Conservation (phyloP, 2,113 vertebrate species). For the Agapornis roseicollis region DNA sequence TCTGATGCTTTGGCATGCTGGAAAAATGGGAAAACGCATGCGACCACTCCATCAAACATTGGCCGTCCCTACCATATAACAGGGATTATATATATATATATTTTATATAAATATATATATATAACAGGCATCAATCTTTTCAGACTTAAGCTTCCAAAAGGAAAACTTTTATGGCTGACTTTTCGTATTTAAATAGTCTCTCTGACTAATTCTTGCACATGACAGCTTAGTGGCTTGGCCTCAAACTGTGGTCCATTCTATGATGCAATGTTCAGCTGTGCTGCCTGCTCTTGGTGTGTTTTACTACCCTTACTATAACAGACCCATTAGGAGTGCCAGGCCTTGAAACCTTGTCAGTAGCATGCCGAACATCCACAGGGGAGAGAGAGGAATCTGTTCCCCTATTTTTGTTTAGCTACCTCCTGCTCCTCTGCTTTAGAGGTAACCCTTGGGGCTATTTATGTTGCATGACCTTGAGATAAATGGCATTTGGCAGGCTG, state of each 20-base stretch:
- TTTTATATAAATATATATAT: too few species aligned
- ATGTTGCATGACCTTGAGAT: slow-evolving; percentile 12
- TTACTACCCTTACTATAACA: background rate
- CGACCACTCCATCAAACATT: rapidly evolving
- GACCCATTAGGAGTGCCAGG: background rate
- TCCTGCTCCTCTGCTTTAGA: background rate
- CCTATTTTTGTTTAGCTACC: background rate
- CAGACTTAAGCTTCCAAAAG: background rate
- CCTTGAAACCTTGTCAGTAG: background rate
- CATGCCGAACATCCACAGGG: background rate
- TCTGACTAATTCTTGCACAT: background rate
- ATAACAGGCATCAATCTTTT: background rate
- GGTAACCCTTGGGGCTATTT: slow-evolving; percentile 27
- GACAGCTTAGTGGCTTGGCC: background rate
- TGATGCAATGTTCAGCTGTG: background rate
- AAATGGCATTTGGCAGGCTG: slow-evolving; percentile 25
- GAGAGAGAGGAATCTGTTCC: background rate
- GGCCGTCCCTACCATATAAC: background rate
- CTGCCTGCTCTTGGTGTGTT: background rate
- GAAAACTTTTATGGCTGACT: background rate
- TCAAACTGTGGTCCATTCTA: background rate
- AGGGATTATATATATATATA: background rate
- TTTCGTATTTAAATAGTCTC: background rate
- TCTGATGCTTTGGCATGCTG: background rate
- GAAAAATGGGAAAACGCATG: background rate